phyloP scores from a whole-genome alignment of 2,888 invertebrate genomes.

The Anodontia alba region DNA sequence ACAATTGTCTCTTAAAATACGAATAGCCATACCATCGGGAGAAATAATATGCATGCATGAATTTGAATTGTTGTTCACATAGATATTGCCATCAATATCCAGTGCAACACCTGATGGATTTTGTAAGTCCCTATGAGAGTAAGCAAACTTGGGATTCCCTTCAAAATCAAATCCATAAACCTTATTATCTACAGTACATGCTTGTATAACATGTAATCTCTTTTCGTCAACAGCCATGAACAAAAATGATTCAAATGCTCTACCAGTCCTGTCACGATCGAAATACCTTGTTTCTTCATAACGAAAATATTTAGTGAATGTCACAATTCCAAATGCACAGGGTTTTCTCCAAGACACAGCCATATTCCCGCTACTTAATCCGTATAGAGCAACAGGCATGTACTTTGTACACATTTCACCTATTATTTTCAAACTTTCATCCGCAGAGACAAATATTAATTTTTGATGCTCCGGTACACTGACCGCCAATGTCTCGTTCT shows the following conservation, averaged over 20 bases:
- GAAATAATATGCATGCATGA: not conserved
- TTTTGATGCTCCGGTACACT: not conserved
- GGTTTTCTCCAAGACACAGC: not conserved
- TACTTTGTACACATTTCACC: not conserved
- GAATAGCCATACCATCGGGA: not conserved
- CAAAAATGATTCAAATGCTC: not conserved
- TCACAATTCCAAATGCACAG: not conserved
- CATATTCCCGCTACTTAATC: not conserved
- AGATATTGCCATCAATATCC: not conserved
- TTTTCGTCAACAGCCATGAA: not conserved
- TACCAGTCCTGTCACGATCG: not conserved
- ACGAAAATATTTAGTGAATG: not conserved
- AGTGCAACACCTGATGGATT: not conserved
- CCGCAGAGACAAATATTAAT: not conserved
- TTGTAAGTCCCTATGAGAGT: not conserved
- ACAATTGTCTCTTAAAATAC: no score
- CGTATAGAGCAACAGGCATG: not conserved
- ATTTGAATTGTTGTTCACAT: not conserved
- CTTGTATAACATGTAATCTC: not conserved
- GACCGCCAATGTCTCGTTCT: not conserved
- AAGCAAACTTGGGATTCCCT: not conserved
- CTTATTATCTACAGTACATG: not conserved
- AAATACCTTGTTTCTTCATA: not conserved
- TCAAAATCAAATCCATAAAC: not conserved
- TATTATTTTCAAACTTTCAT: not conserved